phyloP scores from a whole-genome alignment of 1,140 invertebrate genomes.

The Charaxes varanes region DNA sequence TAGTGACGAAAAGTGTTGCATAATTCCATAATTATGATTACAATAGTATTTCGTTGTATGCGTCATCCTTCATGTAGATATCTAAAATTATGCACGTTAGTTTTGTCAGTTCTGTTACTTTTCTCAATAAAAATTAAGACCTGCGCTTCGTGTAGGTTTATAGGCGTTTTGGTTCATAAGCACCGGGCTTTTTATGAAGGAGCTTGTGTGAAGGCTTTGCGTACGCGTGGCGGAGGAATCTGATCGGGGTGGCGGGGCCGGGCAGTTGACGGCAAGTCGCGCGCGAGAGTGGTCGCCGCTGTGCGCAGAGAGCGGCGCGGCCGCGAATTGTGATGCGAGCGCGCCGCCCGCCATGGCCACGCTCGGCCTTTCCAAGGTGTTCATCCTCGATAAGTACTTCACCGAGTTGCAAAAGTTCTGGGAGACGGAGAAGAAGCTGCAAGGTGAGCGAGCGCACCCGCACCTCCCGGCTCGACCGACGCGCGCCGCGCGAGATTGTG shows the following conservation, averaged over 20 bases:
- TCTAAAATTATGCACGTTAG: no score
- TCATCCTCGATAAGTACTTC: conserved; percentile 98
- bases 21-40: no score
- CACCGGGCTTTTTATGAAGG: neutral
- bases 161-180: no score
- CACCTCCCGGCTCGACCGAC: conserved; percentile 4
- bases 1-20: no score
- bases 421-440: conserved; percentile 96
- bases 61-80: no score
- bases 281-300: conserved; percentile 46
- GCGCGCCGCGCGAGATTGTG: conserved; percentile 31
- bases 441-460: conserved; percentile 80
- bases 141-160: no score
- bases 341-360: conserved; percentile 83
- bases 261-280: conserved; percentile 34
- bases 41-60: no score
- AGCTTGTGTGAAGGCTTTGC: neutral
- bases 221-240: conserved; percentile 13
- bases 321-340: conserved; percentile 59
- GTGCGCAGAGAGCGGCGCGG: conserved; percentile 47
- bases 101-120: no score
- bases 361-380: conserved; percentile 94
- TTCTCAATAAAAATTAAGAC: no score
- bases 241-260: conserved; percentile 10
- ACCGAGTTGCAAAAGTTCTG: conserved; percentile 96